Base-by-base conservation (phyloP, 2,888 invertebrate species). In the Timema podura region DNA sequence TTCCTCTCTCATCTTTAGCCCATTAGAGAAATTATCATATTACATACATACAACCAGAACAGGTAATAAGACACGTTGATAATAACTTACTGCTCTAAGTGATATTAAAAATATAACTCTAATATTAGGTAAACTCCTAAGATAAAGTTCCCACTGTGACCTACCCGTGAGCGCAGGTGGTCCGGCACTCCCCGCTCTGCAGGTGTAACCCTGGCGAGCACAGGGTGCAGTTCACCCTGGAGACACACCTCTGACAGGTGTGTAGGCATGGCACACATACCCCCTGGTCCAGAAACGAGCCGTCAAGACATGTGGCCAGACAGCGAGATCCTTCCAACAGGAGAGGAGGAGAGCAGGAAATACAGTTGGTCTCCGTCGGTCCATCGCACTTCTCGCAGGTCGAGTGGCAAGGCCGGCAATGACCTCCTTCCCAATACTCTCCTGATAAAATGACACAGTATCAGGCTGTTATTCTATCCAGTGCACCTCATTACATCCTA, bases 351-450 rank as follows among this genome's bases (percentile, higher is more conserved):
- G 74, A 71, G 76, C 93, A 93, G 48, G 91, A 89, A 47, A 93
- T 82, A 79, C 93, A 93, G 70, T 88, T 87, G 59, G 85, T 84
- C 49, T 89, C 89, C n/a, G 88, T 87, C 5, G 88, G 86, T 0
- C 93, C 94, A 73, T 88, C 90, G 79, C 95, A 95, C 15, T 90
- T 88, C 74, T 91, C 91, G 77, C 95, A 95, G 0, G 90, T 89
- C 5, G 86, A 85, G 78, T 92, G 90, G 78, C 95, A 95, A 5
- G 86, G 84, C 73, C 87, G 87, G 79, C 95, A 95, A 64, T 85
- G 84, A 59, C 85, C 86, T 65, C 85, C 86, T 76, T 91, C n/a
- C 61, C 61, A 61, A 76, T 86, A 88, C 81, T 91, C 93, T 81
- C 92, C 91, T 76, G 85, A 30, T 30, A 30, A 30, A 30, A 30